Percentiles rank a stretch among this genome's conserved stretches.
These are phyloP conservation scores for Psococerastis gibbosa DNA, from an alignment of 2,888 invertebrate species.

Conservation along the genomic window DNA sequence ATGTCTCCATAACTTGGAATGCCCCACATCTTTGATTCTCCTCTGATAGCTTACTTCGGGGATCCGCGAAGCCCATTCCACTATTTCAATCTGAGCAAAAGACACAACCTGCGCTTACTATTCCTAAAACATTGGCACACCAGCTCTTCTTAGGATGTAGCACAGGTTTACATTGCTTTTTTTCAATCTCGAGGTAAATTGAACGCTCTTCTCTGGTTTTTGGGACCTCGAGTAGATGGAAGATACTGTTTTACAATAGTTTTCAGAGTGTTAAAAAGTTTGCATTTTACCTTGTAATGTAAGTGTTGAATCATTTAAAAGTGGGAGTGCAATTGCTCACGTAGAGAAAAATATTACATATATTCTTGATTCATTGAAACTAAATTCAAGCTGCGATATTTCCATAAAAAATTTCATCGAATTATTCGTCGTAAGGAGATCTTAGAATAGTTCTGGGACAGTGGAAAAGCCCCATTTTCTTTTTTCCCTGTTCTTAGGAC, in stretches of 20 bases:
- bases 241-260: no score
- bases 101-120: neutral
- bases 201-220: slow-evolving; percentile 3
- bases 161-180: neutral
- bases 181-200: slow-evolving; percentile 10
- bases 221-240: neutral
- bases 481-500: neutral
- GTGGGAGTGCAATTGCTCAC: no score
- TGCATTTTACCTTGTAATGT: no score
- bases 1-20: slow-evolving; percentile 8
- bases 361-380: no score
- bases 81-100: no score
- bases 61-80: slow-evolving; percentile 6
- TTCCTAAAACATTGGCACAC: neutral
- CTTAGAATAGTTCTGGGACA: no score
- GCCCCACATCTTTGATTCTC: slow-evolving; percentile 10
- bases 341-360: no score
- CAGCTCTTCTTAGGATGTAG: neutral
- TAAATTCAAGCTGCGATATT: no score
- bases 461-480: neutral
- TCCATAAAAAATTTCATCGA: no score
- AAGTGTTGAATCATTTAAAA: no score
- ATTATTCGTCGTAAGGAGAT: no score
- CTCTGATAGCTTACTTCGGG: slow-evolving; percentile 5
- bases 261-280: no score